Percentiles rank a stretch among this genome's conserved stretches.
These are phyloP conservation scores for Epinotia bilunana DNA, from an alignment of 2,888 invertebrate genomes.

Conservation along the genomic window DNA sequence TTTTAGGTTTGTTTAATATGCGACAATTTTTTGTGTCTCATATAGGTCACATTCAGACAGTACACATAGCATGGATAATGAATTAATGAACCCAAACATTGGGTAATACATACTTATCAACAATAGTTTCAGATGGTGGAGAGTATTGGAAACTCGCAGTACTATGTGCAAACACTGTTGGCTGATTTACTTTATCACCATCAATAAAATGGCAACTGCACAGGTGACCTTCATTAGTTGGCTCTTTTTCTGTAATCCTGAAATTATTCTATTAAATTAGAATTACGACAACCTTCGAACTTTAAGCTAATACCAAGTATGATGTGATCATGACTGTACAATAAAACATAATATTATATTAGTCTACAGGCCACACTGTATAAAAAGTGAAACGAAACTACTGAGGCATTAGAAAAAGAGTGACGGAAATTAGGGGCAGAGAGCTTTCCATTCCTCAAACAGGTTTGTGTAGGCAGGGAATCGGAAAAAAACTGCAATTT, in stretches of 20 bases:
- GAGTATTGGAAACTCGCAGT: slow-evolving; percentile 44
- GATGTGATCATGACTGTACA: neutral
- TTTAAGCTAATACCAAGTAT: neutral
- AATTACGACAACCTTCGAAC: neutral
- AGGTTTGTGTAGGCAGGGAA: slow-evolving; percentile 23
- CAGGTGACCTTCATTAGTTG: slow-evolving; percentile 19
- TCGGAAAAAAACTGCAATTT: slow-evolving; percentile 13
- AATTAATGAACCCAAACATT: neutral
- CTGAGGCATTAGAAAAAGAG: neutral
- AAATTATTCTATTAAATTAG: neutral
- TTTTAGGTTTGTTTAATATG: no score
- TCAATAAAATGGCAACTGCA: slow-evolving; percentile 38
- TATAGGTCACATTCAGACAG: neutral
- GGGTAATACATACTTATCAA: slow-evolving; percentile 21
- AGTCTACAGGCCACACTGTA: neutral
- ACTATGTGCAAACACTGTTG: slow-evolving; percentile 21
- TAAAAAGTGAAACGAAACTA: neutral
- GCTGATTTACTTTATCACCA: slow-evolving; percentile 25
- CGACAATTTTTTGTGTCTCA: no score
- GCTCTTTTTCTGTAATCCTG: slow-evolving; percentile 8
- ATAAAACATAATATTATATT: neutral
- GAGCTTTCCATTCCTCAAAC: slow-evolving; percentile 4
- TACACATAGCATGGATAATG: neutral
- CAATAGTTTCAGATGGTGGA: slow-evolving; percentile 1
- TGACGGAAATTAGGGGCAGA: slow-evolving; percentile 4